Percentiles rank a stretch among this genome's conserved stretches.
Evolutionary conservation across 2,888 invertebrate genomes (phyloP).

Genomic region (Iphiclides podalirius): DNA sequence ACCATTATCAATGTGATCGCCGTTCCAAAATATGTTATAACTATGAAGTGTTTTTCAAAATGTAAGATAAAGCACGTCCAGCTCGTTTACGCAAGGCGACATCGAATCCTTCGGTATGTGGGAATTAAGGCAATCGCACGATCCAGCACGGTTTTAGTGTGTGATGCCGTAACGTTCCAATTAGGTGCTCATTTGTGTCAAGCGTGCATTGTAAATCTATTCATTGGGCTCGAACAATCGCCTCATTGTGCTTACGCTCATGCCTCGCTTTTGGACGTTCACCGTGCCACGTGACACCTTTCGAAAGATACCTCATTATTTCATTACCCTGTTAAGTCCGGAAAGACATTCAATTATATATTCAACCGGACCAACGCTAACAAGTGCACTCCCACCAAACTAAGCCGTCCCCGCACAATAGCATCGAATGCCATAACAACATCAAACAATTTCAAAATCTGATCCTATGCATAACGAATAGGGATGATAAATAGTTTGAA

Average conservation of each 20-base stretch:
- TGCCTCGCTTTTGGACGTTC: conserved; percentile 53
- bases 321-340: conserved; percentile 30
- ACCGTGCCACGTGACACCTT: conserved; percentile 35
- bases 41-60: too few species aligned
- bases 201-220: conserved; percentile 65
- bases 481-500: conserved; percentile 79
- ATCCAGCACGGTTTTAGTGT: conserved; percentile 56
- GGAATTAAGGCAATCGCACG: conserved; percentile 42
- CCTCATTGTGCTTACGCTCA: conserved; percentile 54
- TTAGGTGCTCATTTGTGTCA: conserved; percentile 77
- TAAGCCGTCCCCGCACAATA: conserved; percentile 65
- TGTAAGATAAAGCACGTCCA: conserved; percentile 19
- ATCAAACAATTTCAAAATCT: conserved; percentile 78
- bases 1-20: too few species aligned
- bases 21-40: too few species aligned
- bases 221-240: conserved; percentile 65
- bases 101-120: conserved; percentile 24
- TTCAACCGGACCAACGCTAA: conserved; percentile 70
- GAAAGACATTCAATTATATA: conserved; percentile 43
- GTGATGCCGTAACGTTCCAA: conserved; percentile 72
- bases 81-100: conserved; percentile 24
- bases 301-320: conserved; percentile 33
- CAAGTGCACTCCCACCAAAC: conserved; percentile 75
- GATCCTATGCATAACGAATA: conserved; percentile 78
- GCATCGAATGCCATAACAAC: conserved; percentile 69